Evolutionary conservation across 2,797 vertebrate genomes (phyloP), one percentile per base, ranked within the genome.

Genomic region (Hypotaenidia okinawae): DNA sequence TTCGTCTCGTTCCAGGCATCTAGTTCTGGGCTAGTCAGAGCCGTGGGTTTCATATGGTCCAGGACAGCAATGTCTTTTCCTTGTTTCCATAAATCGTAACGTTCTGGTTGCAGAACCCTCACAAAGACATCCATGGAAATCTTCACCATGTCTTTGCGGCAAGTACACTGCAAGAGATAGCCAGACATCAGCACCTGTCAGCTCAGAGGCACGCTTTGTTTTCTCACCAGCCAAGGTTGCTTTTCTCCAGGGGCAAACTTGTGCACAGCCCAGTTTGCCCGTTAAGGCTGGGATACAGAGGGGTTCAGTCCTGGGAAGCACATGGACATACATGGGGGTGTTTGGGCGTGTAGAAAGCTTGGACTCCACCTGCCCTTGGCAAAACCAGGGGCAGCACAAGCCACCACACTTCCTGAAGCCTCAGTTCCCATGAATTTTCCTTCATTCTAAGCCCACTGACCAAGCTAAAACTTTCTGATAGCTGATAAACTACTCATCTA

Each of bases 51-150:
- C n/a, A 98, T 98, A 95, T 99, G 99, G 96, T 99, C 99, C 91
- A 99, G 97, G 47, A 98, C 93, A 0, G 98, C 97, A 3, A 80
- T 85, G 95, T 99, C 99, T 84, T 99, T 99, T 27, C 99, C 99
- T 95, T 99, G 99, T 88, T 99, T 99, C 99, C 99, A 99, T 33
- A 98, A 90, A 9, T 99, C 99, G 1, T 99, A 99, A 59, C 99
- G 99, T 13, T 99, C 98, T 0, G 99, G 99, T 93, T 99, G 99
- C 94, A 99, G 98, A 96, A 99, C 97, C 85, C 99, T 98, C 69
- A 99, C 99, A 87, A 99, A 99, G 78, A 99, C 99, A 2, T 99
- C 99, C 99, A 99, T 99, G 84, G 99, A 99, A 97, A 99, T 99
- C 98, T 99, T 99, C 96, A 99, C 99, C 98, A 99, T 99, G 98